Conservation (phyloP, 2,888 invertebrate genomes). For the Hemithea aestivaria region DNA sequence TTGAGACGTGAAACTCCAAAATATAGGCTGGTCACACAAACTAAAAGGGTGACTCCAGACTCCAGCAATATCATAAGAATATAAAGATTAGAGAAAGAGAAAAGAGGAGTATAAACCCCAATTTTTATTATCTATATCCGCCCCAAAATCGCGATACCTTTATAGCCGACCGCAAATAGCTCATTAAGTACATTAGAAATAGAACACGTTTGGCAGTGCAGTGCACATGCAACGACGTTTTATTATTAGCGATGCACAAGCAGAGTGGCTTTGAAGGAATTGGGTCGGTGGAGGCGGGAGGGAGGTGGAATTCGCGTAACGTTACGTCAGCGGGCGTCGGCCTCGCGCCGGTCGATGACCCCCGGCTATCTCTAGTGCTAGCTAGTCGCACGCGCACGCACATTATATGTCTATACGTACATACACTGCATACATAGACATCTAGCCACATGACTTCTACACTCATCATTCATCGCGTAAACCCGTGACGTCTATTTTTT, state of each 20-base stretch:
- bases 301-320: slow-evolving; percentile 70
- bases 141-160: slow-evolving; percentile 9
- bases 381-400: slow-evolving; percentile 61
- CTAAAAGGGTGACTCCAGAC: no score
- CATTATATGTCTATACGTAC: slow-evolving; percentile 25
- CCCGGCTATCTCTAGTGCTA: slow-evolving; percentile 68
- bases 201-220: slow-evolving; percentile 60
- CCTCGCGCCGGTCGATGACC: slow-evolving; percentile 74
- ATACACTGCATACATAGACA: slow-evolving; percentile 2
- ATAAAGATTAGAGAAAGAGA: no score
- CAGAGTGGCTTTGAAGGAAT: slow-evolving; percentile 75
- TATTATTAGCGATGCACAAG: slow-evolving; percentile 76
- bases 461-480: slow-evolving; percentile 3
- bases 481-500: slow-evolving; percentile 8
- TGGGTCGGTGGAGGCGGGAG: slow-evolving; percentile 60
- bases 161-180: slow-evolving; percentile 41
- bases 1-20: no score
- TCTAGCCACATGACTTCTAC: background rate
- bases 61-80: no score
- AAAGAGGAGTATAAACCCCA: no score
- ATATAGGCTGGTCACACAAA: no score
- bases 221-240: slow-evolving; percentile 48
- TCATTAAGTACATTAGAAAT: slow-evolving; percentile 55
- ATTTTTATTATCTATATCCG: no score
- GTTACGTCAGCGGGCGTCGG: slow-evolving; percentile 77